Percentiles rank a stretch among this genome's conserved stretches.
Evolutionary conservation across 1,140 invertebrate genomes (phyloP).

Genomic region (Zaprionus gabonicus): DNA sequence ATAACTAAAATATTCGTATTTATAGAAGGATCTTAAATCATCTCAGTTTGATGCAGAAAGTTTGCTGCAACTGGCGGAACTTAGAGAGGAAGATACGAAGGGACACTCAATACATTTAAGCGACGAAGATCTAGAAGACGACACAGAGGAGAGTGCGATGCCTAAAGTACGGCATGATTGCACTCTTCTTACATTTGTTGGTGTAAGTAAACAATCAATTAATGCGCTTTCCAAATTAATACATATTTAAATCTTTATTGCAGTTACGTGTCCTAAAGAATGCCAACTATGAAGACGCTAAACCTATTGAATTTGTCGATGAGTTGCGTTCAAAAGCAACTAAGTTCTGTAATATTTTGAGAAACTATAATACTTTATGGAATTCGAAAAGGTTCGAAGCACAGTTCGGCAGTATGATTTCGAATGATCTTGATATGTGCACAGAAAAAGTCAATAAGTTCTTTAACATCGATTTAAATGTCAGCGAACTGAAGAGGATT

Average conservation of each 20-base stretch:
- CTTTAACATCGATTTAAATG: slow-evolving; percentile 29
- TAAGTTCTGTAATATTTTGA: slow-evolving; percentile 34
- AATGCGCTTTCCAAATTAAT: background rate
- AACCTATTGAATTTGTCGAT: slow-evolving; percentile 38
- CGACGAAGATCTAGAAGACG: background rate
- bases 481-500: slow-evolving; percentile 59
- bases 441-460: slow-evolving; percentile 37
- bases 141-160: background rate
- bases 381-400: slow-evolving; percentile 16
- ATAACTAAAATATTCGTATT: background rate
- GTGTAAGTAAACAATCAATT: slow-evolving; percentile 38
- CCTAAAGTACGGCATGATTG: slow-evolving; percentile 4
- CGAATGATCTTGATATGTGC: background rate
- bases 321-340: slow-evolving; percentile 32
- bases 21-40: slow-evolving; percentile 16
- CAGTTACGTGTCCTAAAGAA: slow-evolving; percentile 55
- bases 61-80: slow-evolving; percentile 24
- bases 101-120: background rate
- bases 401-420: background rate
- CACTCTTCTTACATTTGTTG: slow-evolving; percentile 38
- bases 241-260: background rate
- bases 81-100: slow-evolving; percentile 1
- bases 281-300: slow-evolving; percentile 37
- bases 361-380: slow-evolving; percentile 37
- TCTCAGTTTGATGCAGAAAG: slow-evolving; percentile 23